Base-by-base conservation (phyloP, 2,888 invertebrate species). In the Synanthedon andrenaeformis region DNA sequence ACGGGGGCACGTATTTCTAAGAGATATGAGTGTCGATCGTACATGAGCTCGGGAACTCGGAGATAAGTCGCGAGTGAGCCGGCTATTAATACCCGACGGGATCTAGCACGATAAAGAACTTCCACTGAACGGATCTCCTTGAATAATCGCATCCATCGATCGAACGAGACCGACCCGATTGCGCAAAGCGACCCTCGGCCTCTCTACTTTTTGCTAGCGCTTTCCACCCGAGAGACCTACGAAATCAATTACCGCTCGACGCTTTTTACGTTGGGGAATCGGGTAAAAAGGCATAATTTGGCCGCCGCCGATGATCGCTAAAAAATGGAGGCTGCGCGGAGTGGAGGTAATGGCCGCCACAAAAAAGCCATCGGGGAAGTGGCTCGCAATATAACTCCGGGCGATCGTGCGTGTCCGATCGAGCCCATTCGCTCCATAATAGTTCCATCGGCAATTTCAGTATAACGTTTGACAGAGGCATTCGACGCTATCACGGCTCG, bases 11-110 rank as follows among this genome's bases (percentile, higher is more conserved):
- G 57, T 49, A 56, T 55, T 56, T 56, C 59, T 49, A 49, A 53
- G 62, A 60, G 60, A 63, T 60, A 62, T 60, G 62, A 52, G 56
- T 53, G 58, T 57, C 59, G 58, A 59, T 62, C 58, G 57, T 58
- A 57, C 55, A 53, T 17, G 49, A 49, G 49, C 17, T 17, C 12
- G 17, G 49, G 49, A 17, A 17, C 23, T 49, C 17, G 11, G 49
- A 49, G 49, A 49, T 49, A 49, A 49, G 49, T 49, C 17, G 52
- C 53, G 55, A 57, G 62, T 61, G 60, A 61, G 60, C 59, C 58
- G 51, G 57, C 54, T 51, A 51, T 53, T 56, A 56, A 58, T 62
- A 55, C 54, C 57, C 55, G 54, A 42, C 57, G 57, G 56, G 58
- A 56, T 54, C 59, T 55, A 45, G 50, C n/a, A 10, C 49, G 54